These are phyloP conservation scores for Clupea harengus DNA, from an alignment of 2,113 vertebrate species.

Conservation along the genomic window DNA sequence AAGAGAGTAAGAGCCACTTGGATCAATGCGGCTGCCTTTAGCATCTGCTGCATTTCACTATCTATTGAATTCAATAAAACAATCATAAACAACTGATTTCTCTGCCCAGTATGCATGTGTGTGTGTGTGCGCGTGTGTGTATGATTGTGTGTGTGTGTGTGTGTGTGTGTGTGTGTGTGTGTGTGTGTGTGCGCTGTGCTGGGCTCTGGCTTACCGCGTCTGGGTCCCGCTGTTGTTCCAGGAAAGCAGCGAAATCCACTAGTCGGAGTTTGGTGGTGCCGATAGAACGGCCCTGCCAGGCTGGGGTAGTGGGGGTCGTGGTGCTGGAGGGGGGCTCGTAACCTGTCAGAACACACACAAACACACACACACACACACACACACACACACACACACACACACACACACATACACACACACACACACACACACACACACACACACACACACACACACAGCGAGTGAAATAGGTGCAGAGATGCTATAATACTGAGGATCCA, in stretches of 20 bases:
- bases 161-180: constrained; percentile 8
- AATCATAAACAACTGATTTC: too few species aligned
- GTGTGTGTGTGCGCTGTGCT: background rate
- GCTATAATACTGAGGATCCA: background rate
- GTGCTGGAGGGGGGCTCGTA: constrained; percentile 83
- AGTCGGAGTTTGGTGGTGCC: constrained; percentile 95
- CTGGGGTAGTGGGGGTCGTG: constrained; percentile 84
- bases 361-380: constrained; percentile 7
- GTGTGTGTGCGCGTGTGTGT: background rate
- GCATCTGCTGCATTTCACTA: background rate
- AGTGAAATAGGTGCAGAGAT: background rate
- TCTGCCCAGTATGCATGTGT: background rate
- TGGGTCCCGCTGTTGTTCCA: constrained; percentile 93
- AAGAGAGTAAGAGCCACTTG: background rate
- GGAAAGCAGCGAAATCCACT: constrained; percentile 95
- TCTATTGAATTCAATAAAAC: background rate
- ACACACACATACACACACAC: background rate
- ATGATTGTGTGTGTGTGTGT: background rate
- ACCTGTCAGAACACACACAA: constrained; percentile 65
- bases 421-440: background rate
- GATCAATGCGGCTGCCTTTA: background rate
- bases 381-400: constrained; percentile 21
- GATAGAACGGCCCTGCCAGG: constrained; percentile 95
- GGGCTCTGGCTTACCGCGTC: constrained; percentile 78
- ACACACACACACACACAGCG: background rate